phyloP scores from a whole-genome alignment of 2,113 vertebrate genomes.

The Oplegnathus fasciatus region DNA sequence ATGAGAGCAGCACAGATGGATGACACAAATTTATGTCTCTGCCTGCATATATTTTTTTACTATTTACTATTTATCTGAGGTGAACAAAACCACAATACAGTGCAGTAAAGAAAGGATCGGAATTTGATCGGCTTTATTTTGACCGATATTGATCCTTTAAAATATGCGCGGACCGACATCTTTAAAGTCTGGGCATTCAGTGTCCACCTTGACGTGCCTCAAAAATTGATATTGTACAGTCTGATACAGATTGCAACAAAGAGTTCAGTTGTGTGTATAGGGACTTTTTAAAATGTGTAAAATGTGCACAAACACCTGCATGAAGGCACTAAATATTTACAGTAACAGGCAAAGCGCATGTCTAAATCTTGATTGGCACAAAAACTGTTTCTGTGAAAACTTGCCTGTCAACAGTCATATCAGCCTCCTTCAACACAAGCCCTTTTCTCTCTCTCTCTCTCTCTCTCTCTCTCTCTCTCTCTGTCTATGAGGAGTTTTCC shows the following conservation, averaged over 20 bases:
- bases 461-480: slow-evolving; percentile 5
- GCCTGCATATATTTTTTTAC: background rate
- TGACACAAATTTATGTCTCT: background rate
- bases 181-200: background rate
- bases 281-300: background rate
- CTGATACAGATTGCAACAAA: background rate
- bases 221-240: background rate
- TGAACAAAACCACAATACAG: no score
- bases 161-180: background rate
- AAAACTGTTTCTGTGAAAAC: slow-evolving; percentile 13
- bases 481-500: slow-evolving; percentile 73
- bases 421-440: slow-evolving; percentile 26
- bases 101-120: no score
- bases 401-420: slow-evolving; percentile 29
- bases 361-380: slow-evolving; percentile 23
- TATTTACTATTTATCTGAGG: no score
- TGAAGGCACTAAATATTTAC: slow-evolving; percentile 12
- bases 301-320: slow-evolving; percentile 13
- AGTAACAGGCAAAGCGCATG: background rate
- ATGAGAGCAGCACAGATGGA: background rate
- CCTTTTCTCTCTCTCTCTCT: slow-evolving; percentile 3
- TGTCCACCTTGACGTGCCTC: background rate
- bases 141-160: background rate
- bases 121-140: background rate
- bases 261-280: background rate